A percentile compares a stretch with the other conserved stretches of the same genome.
These are phyloP conservation scores for Corapipo altera DNA, from an alignment of 2,113 vertebrate genomes.

Conservation along the genomic window DNA sequence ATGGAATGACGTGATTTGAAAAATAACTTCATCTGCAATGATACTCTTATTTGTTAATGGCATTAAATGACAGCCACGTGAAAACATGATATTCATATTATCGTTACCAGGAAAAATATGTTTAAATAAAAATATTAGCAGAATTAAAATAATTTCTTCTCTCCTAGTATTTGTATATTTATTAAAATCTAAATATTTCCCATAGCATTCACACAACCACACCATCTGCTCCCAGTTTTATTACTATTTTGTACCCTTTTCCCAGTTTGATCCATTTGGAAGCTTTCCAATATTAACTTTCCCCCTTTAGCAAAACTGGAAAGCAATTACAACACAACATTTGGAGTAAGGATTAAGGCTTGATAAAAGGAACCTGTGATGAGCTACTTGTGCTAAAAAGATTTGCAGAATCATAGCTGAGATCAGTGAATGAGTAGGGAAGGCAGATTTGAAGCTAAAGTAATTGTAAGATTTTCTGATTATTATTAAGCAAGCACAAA, in stretches of 20 bases:
- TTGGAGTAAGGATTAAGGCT: neutral
- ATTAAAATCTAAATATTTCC: conserved; percentile 5
- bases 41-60: neutral
- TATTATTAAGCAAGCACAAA: neutral
- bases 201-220: neutral
- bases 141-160: neutral
- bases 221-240: conserved; percentile 13
- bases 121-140: conserved; percentile 13
- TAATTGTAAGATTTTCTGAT: neutral
- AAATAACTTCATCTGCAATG: neutral
- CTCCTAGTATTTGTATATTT: neutral
- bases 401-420: neutral
- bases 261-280: conserved; percentile 1
- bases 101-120: neutral
- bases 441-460: neutral
- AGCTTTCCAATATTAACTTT: neutral
- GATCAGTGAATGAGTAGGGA: neutral
- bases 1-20: neutral
- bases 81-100: neutral
- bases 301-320: neutral
- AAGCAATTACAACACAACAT: neutral
- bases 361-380: neutral
- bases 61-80: neutral
- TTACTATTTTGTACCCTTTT: conserved; percentile 2
- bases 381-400: neutral